Evolutionary conservation across 2,113 vertebrate genomes (phyloP).

Genomic region (Mixornis gularis): DNA sequence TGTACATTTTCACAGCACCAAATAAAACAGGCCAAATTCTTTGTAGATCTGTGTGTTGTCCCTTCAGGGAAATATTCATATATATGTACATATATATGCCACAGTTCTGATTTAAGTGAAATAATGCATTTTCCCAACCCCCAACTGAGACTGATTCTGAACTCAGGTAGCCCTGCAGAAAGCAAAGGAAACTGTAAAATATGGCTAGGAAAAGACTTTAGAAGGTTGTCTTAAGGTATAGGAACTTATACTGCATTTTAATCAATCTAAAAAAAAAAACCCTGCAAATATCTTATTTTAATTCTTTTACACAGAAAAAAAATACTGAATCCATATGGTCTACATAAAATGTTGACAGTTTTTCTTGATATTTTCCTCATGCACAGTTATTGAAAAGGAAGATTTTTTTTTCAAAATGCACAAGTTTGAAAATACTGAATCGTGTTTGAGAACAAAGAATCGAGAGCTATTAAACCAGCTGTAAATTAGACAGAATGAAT

Average conservation of each 20-base stretch:
- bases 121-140: slow-evolving; percentile 63
- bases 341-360: background rate
- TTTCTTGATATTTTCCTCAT: background rate
- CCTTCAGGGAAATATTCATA: slow-evolving; percentile 30
- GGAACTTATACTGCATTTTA: background rate
- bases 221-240: slow-evolving; percentile 40
- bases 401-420: background rate
- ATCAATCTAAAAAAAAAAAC: background rate
- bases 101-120: slow-evolving; percentile 81
- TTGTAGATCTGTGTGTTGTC: slow-evolving; percentile 70
- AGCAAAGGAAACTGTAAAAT: slow-evolving; percentile 62
- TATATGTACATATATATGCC: background rate
- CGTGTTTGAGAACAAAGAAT: slow-evolving; percentile 27
- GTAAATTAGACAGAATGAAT: slow-evolving; percentile 45
- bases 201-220: slow-evolving; percentile 62
- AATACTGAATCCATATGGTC: background rate
- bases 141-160: slow-evolving; percentile 70
- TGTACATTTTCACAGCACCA: slow-evolving; percentile 43
- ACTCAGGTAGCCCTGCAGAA: slow-evolving; percentile 74
- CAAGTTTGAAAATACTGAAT: background rate
- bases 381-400: background rate
- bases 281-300: background rate
- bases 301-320: slow-evolving; percentile 6
- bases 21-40: slow-evolving; percentile 62
- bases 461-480: slow-evolving; percentile 24